These are phyloP conservation scores for Myotis vivesi DNA, from an alignment of 2,797 vertebrate species.

Conservation along the genomic window DNA sequence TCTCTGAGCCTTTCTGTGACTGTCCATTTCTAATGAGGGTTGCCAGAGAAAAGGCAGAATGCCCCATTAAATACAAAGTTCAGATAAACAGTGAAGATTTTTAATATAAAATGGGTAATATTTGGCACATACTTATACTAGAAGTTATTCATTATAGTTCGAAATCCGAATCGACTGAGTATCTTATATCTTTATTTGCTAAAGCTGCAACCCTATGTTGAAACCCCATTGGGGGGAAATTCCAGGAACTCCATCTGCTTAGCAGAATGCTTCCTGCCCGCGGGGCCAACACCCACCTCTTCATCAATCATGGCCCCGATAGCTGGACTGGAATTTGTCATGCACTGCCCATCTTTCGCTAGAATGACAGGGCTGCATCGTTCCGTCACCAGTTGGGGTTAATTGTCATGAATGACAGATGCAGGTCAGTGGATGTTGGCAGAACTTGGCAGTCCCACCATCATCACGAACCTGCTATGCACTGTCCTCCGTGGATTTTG, in stretches of 20 bases:
- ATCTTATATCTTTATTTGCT: background rate
- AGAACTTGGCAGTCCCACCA: background rate
- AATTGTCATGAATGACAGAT: background rate
- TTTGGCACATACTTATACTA: background rate
- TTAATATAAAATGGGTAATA: background rate
- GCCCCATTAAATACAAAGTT: background rate
- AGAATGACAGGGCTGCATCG: background rate
- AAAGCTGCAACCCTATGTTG: background rate
- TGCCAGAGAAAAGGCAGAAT: background rate
- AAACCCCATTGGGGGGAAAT: background rate
- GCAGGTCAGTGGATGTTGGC: background rate
- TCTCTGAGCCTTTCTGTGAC: background rate
- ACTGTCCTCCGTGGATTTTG: background rate
- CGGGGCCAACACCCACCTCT: background rate
- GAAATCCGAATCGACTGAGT: background rate
- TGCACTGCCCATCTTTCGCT: background rate
- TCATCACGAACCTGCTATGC: background rate
- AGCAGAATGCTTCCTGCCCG: background rate
- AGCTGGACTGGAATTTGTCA: background rate
- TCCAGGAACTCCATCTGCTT: background rate
- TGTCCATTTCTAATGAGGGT: background rate
- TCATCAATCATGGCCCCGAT: background rate
- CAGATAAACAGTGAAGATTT: background rate
- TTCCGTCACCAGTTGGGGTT: background rate
- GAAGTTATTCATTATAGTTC: background rate